Percentiles rank a stretch among this genome's conserved stretches.
phyloP scores from a whole-genome alignment of 2,797 vertebrate genomes.

The Microctenopoma stevenorrisi region DNA sequence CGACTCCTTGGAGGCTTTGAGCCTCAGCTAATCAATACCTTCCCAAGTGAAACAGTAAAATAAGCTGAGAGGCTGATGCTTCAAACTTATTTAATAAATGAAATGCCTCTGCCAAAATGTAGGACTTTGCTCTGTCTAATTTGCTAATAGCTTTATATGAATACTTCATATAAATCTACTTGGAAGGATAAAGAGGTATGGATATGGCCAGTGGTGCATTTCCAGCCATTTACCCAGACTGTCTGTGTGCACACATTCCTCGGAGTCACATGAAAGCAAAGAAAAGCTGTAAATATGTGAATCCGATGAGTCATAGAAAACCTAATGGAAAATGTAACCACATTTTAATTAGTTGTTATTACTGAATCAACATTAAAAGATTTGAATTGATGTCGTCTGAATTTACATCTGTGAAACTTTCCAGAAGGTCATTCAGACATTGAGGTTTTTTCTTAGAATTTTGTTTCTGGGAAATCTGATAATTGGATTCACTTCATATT shows the following conservation, averaged over 20 bases:
- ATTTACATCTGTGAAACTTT: not conserved
- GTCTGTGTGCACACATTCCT: not conserved
- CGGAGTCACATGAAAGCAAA: not conserved
- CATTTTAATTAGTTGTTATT: not conserved
- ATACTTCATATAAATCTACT: conserved; percentile 73
- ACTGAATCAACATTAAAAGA: not conserved
- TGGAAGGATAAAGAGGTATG: conserved; percentile 60
- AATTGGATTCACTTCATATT: not conserved
- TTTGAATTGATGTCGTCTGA: not conserved
- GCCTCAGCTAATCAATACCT: conserved; percentile 64
- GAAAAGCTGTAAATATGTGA: not conserved
- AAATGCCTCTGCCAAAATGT: conserved; percentile 58
- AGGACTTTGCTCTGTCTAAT: conserved; percentile 62
- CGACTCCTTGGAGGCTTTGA: conserved; percentile 48
- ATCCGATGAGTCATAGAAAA: conserved; percentile 2
- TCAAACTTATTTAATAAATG: conserved; percentile 69
- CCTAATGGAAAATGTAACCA: not conserved
- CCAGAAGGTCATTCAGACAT: too few species aligned
- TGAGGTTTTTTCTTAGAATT: not conserved
- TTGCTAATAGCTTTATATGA: conserved; percentile 71
- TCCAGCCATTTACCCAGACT: conserved; percentile 56
- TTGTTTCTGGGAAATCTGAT: not conserved
- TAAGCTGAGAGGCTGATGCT: conserved; percentile 36
- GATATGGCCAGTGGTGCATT: conserved; percentile 42
- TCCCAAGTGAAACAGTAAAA: conserved; percentile 44